Evolutionary conservation across 2,113 vertebrate species (phyloP).

Genomic region (Lamprotornis superbus): DNA sequence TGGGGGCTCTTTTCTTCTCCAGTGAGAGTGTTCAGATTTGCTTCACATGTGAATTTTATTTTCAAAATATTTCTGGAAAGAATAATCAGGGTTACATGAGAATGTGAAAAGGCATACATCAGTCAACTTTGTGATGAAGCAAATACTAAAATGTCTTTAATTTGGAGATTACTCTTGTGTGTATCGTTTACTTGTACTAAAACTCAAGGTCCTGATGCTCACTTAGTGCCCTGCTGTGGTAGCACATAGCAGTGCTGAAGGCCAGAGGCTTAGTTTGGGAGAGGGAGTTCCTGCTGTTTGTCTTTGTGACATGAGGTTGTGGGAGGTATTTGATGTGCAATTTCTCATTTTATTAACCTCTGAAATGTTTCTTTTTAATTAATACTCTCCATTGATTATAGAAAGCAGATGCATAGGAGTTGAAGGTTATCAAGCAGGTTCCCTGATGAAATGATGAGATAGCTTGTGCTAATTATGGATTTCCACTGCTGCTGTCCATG

Average conservation of each 20-base stretch:
- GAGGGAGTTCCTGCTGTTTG: neutral
- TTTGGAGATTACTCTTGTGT: neutral
- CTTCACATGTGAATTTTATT: neutral
- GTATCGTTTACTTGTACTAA: neutral
- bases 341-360: neutral
- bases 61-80: neutral
- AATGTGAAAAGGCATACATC: neutral
- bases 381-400: neutral
- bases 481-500: neutral
- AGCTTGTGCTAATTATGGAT: neutral
- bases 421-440: neutral
- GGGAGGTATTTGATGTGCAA: neutral
- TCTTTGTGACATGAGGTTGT: neutral
- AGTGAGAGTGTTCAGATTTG: neutral
- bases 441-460: neutral
- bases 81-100: neutral
- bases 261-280: neutral
- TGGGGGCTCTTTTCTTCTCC: neutral
- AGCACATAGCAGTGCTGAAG: neutral
- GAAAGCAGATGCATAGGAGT: neutral
- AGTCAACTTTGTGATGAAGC: neutral
- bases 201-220: neutral
- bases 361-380: neutral
- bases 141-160: conserved; percentile 3
- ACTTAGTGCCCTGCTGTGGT: neutral